These are phyloP conservation scores for Teleogryllus oceanicus DNA, from an alignment of 2,888 invertebrate genomes.

Conservation along the genomic window DNA sequence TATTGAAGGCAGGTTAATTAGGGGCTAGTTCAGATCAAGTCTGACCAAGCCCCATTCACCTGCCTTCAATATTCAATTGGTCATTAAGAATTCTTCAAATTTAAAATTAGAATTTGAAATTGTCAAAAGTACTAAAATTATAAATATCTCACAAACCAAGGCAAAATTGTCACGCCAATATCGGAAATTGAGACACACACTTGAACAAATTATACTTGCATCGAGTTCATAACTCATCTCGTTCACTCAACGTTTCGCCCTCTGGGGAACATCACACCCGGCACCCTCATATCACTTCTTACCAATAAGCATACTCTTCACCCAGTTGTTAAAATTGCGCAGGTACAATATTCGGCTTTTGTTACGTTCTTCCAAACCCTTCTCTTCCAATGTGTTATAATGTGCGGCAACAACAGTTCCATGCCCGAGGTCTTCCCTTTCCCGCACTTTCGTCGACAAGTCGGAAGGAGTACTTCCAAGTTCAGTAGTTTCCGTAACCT, in stretches of 20 bases:
- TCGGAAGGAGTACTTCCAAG: slow-evolving; percentile 30
- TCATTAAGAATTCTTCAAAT: too few species aligned
- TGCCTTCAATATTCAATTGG: too few species aligned
- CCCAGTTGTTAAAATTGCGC: slow-evolving; percentile 99
- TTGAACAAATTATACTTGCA: too few species aligned
- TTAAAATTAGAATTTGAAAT: neutral
- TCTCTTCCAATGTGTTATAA: slow-evolving; percentile 86
- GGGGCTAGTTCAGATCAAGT: too few species aligned
- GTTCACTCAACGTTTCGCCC: too few species aligned
- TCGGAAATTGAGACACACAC: too few species aligned
- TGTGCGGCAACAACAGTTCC: slow-evolving; percentile 78
- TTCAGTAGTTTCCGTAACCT: neutral
- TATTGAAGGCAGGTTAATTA: too few species aligned
- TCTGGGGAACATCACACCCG: too few species aligned
- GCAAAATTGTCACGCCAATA: too few species aligned
- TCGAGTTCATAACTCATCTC: too few species aligned
- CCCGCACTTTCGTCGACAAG: slow-evolving; percentile 34
- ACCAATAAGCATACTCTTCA: slow-evolving; percentile 92
- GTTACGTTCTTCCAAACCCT: slow-evolving; percentile 72
- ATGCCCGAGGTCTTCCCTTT: slow-evolving; percentile 45
- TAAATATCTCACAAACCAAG: neutral
- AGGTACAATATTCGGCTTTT: slow-evolving; percentile 89
- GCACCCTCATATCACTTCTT: slow-evolving; percentile 46
- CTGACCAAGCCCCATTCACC: too few species aligned
- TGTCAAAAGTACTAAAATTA: neutral